These are phyloP conservation scores for Xestia c-nigrum DNA, from an alignment of 2,888 invertebrate species.

Conservation along the genomic window DNA sequence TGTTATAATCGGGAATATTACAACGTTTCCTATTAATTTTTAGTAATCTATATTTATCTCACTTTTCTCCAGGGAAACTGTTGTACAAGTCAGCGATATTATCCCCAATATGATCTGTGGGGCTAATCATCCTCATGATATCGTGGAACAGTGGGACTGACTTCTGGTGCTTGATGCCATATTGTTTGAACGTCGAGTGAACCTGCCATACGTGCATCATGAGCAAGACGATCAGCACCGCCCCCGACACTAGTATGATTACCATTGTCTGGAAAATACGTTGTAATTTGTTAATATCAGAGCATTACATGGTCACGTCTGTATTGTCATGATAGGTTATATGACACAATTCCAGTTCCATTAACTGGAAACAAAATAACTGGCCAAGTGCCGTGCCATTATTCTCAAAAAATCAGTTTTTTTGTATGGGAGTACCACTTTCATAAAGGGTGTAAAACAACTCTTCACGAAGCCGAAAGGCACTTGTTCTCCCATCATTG, in stretches of 20 bases:
- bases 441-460: too few species aligned
- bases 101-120: conserved; percentile 63
- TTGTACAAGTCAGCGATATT: conserved; percentile 65
- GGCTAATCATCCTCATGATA: conserved; percentile 55
- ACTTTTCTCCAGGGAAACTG: conserved; percentile 68
- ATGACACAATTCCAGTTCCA: too few species aligned
- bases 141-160: conserved; percentile 72
- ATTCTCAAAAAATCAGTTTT: too few species aligned
- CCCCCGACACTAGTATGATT: conserved; percentile 64
- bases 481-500: too few species aligned
- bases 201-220: conserved; percentile 62
- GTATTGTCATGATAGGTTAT: too few species aligned
- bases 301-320: too few species aligned
- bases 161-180: conserved; percentile 69
- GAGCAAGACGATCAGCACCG: conserved; percentile 58
- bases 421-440: too few species aligned
- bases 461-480: too few species aligned
- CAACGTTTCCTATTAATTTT: background rate
- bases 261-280: conserved; percentile 60
- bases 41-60: background rate
- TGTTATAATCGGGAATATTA: background rate
- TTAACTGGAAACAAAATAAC: too few species aligned
- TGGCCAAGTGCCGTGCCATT: too few species aligned
- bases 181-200: conserved; percentile 67
- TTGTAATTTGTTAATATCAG: background rate